Percentiles rank a stretch among this genome's conserved stretches.
Conservation (phyloP, 1,140 invertebrate genomes). For the Drosophila nannoptera region DNA sequence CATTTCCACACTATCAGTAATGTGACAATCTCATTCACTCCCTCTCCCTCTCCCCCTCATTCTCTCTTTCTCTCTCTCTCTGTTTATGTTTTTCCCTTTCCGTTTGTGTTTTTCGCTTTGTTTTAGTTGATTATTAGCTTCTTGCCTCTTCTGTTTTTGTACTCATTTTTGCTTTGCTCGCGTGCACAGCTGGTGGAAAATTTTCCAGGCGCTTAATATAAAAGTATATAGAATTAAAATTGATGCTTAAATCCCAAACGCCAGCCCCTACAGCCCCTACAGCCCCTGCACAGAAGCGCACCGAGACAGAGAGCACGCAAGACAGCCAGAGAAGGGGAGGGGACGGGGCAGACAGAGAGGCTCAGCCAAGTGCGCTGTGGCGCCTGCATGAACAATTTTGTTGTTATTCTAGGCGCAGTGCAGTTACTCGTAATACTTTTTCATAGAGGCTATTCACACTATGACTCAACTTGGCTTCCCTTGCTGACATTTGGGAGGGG, state of each 20-base stretch:
- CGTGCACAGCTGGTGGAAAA: constrained; percentile 67
- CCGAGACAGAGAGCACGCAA: background rate
- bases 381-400: constrained; percentile 54
- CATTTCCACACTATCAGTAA: constrained; percentile 45
- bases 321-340: background rate
- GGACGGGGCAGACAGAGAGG: background rate
- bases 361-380: constrained; percentile 43
- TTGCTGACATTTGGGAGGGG: background rate
- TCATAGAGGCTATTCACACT: background rate
- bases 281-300: background rate
- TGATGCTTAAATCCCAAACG: constrained; percentile 51
- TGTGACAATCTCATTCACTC: constrained; percentile 23
- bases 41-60: background rate
- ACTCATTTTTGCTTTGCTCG: constrained; percentile 32
- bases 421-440: constrained; percentile 20
- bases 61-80: constrained; percentile 41
- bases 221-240: constrained; percentile 71
- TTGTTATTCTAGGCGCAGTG: constrained; percentile 40
- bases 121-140: constrained; percentile 38
- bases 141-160: constrained; percentile 21
- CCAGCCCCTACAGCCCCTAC: background rate
- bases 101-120: constrained; percentile 28
- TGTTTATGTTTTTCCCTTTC: constrained; percentile 60
- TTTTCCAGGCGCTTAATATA: constrained; percentile 64
- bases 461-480: background rate